phyloP scores from a whole-genome alignment of 2,797 vertebrate genomes.

The Intellagama lesueurii region DNA sequence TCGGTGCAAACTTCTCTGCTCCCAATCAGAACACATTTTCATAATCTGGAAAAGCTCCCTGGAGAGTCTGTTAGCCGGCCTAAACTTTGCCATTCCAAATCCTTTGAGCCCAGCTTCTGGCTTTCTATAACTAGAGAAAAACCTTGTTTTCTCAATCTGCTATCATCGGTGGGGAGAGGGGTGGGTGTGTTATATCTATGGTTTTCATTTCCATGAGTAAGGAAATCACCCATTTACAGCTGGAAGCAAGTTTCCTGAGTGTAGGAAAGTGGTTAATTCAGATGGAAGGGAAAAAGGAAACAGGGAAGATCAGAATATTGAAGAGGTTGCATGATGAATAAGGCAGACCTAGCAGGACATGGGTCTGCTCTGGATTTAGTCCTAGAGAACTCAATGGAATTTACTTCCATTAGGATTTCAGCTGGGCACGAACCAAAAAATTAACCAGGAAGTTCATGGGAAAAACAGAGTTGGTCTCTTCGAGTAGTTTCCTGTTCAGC shows the following conservation, averaged over 20 bases:
- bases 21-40: constrained; percentile 35
- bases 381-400: not conserved
- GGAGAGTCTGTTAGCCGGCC: not conserved
- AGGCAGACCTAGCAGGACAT: no score
- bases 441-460: no score
- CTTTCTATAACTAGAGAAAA: not conserved
- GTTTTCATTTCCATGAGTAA: not conserved
- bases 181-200: not conserved
- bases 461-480: no score
- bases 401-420: not conserved
- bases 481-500: no score
- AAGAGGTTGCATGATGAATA: no score
- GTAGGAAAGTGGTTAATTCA: no score
- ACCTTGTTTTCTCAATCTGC: not conserved
- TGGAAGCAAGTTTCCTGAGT: not conserved
- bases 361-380: not conserved
- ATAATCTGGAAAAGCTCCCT: not conserved
- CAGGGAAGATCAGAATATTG: not conserved
- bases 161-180: not conserved
- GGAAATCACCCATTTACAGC: not conserved
- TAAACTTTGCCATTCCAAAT: not conserved
- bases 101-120: not conserved
- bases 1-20: constrained; percentile 44
- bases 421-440: no score
- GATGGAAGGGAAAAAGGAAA: not conserved